Evolutionary conservation across 1,140 invertebrate species (phyloP), one percentile per base, ranked within the genome.

Genomic region (Tigriopus japonicus): DNA sequence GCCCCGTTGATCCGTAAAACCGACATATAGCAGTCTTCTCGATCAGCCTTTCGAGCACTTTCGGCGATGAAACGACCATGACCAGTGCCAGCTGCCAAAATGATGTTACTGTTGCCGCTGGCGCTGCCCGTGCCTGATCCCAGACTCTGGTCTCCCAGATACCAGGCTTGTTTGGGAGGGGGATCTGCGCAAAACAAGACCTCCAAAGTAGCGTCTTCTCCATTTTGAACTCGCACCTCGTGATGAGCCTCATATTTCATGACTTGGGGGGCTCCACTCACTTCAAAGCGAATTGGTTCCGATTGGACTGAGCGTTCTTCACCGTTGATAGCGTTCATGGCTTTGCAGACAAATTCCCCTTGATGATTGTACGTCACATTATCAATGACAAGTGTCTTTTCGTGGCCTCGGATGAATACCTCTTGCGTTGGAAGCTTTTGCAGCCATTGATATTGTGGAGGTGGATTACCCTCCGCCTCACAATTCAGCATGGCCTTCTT

Each of bases 281-380:
- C 82, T 74, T 82, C 80, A 17, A 85, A 69, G 45, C 78, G 77
- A 58, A 85, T 78, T 6, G 82, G 75, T 61, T 83, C 80, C 65
- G 81, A 83, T 66, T 81, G 76, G 63, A 78, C 77, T 66, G 76
- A 73, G 17, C 78, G 69, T 65, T 81, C 78, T 51, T 75, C 73
- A 62, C 82, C 78, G 71, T 79, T 82, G 64, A 90, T 89, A 64
- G 81, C 79, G 70, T 87, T 89, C 63, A 80, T 80, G 2, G 85
- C 85, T 13, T 84, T 78, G 69, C 87, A 90, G 64, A 85, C 80
- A 71, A 88, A 89, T 66, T 86, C 79, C 6, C 86, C 86, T 68
- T 89, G 85, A 69, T 86, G 83, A 56, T 85, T 81, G 69, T 90
- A 90, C 9, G 85, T 84, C 42, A 87, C 82, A 69, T 87, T 87